Base-by-base conservation (phyloP, 2,888 invertebrate species). In the Beris chalybata region DNA sequence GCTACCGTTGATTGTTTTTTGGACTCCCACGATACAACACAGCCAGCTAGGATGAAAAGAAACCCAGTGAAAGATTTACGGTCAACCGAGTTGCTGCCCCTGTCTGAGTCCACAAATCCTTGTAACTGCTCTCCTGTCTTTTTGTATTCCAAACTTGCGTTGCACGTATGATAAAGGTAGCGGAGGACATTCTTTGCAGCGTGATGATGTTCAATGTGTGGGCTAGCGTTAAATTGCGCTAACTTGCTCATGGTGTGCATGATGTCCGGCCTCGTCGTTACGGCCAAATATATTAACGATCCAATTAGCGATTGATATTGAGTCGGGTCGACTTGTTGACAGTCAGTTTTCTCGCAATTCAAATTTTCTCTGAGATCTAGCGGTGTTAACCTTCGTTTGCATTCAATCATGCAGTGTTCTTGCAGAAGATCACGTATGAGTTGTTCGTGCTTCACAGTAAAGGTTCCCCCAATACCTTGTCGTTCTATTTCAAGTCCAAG, bases 61-160 rank as follows among this genome's bases (percentile, higher is more conserved):
- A 48, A 70, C 4, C 66, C 70, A 5, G 67, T 67, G 48, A 69
- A 71, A 5, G 73, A 71, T 15, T 70, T 73, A 15, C 70, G 45
- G 32, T 71, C 68, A 4, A 15, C 59, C 1, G 65, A 13, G 45
- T 71, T 67, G 5, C 70, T 69, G n/a, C 67, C 71, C 68, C 71
- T 71, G 65, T 71, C 70, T 6, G 71, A 72, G 64, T 73, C 70
- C 4, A 67, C 68, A 44, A 66, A 72, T 13, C 71, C 57, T 11
- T 47, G 30, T 22, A 72, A 45, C 12, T 52, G 66, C 31, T 68
- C 32, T 6, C 68, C 68, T 6, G 69, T 68, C 55, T 65, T 69
- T 4, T 12, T 48, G 30, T 67, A 70, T 13, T 30, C 65, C 7
- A 22, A 22, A 22, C 22, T 22, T 22, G 22, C 22, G 22, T 22